Percentiles rank a stretch among this genome's conserved stretches.
These are phyloP conservation scores for Phyllotreta striolata DNA, from an alignment of 2,888 invertebrate species.

Conservation along the genomic window DNA sequence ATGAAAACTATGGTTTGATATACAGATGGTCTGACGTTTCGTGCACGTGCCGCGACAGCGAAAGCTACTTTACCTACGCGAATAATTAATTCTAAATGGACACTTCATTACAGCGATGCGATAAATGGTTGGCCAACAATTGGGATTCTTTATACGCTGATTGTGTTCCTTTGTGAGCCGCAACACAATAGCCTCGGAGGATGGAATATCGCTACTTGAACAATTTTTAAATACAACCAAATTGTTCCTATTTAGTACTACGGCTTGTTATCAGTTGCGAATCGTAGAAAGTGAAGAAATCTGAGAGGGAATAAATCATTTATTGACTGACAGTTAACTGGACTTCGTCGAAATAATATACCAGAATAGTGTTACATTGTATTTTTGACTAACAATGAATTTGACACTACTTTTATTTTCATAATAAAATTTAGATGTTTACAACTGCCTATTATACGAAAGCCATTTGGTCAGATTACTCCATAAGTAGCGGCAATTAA, in stretches of 20 bases:
- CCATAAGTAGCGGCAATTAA: constrained; percentile 54
- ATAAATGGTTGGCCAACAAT: not conserved
- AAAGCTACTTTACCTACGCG: constrained; percentile 5
- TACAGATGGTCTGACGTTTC: constrained; percentile 39
- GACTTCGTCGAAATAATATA: too few species aligned
- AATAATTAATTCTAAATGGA: constrained; percentile 7
- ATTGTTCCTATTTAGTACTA: too few species aligned
- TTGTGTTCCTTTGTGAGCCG: too few species aligned
- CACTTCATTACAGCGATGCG: constrained; percentile 1
- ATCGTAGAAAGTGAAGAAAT: too few species aligned
- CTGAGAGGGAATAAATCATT: too few species aligned
- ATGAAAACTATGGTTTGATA: constrained; percentile 34
- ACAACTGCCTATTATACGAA: constrained; percentile 43
- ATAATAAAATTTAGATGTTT: constrained; percentile 33
- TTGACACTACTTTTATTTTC: constrained; percentile 24
- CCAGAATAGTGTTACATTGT: too few species aligned
- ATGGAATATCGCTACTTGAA: too few species aligned
- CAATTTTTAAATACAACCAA: too few species aligned
- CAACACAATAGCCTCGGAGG: too few species aligned
- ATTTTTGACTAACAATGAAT: constrained; percentile 1
- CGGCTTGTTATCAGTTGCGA: too few species aligned
- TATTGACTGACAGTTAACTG: too few species aligned
- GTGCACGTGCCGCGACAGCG: constrained; percentile 34
- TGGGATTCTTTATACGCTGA: too few species aligned
- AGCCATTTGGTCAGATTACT: constrained; percentile 45